Evolutionary conservation across 1,140 invertebrate species (phyloP).

Genomic region (Drosophila kurseongensis): DNA sequence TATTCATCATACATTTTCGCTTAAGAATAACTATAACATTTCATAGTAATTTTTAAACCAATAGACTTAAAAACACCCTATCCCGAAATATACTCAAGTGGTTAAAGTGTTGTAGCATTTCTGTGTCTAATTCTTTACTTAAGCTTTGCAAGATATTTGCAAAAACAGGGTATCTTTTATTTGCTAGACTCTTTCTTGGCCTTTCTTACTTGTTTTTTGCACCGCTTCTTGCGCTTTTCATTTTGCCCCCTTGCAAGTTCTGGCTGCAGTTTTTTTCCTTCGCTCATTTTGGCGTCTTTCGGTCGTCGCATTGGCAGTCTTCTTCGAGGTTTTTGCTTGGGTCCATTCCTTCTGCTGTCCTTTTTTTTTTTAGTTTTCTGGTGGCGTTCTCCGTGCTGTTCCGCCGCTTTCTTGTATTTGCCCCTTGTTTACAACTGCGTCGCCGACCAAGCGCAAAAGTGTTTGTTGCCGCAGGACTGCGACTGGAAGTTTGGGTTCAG

Average conservation of each 20-base stretch:
- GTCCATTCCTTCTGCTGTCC: neutral
- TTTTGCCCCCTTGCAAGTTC: conserved; percentile 18
- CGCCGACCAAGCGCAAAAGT: conserved; percentile 75
- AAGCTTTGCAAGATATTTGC: no score
- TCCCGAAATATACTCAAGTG: no score
- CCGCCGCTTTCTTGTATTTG: conserved; percentile 33
- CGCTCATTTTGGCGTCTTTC: conserved; percentile 39
- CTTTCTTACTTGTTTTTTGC: neutral
- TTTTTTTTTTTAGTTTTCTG: conserved; percentile 7
- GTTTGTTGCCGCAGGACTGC: conserved; percentile 75
- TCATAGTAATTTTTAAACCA: no score
- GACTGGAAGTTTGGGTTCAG: conserved; percentile 30
- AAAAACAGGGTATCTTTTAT: conserved; percentile 17
- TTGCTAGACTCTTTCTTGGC: neutral
- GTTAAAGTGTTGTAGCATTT: no score
- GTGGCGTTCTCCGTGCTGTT: conserved; percentile 12
- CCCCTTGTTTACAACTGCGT: conserved; percentile 74
- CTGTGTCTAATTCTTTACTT: neutral
- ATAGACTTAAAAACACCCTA: no score
- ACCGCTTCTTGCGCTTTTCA: conserved; percentile 16
- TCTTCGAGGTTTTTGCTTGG: neutral
- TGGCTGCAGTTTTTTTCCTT: conserved; percentile 15
- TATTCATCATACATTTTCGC: no score
- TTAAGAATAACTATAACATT: no score
- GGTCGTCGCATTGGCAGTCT: conserved; percentile 25